Conservation (phyloP, 2,888 invertebrate genomes). For the Hyles lineata region DNA sequence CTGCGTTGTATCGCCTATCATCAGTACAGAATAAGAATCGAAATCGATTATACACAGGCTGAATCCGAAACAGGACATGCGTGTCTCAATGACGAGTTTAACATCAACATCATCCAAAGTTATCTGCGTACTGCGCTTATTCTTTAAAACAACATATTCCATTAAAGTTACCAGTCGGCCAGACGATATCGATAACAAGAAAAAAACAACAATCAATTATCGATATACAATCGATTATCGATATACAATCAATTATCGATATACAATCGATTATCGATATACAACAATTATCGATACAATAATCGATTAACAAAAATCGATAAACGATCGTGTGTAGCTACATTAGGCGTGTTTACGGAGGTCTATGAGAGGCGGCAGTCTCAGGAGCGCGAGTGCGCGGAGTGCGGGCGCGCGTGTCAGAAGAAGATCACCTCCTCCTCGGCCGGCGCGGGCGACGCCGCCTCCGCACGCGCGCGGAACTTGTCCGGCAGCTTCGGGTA, state of each 20-base stretch:
- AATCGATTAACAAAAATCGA: background rate
- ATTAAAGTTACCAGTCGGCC: background rate
- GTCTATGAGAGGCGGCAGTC: conserved; percentile 75
- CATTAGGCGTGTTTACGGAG: conserved; percentile 31
- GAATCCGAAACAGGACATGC: too few species aligned
- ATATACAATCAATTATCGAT: background rate
- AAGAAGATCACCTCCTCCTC: conserved; percentile 89
- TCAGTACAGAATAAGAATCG: background rate
- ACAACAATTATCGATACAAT: too few species aligned
- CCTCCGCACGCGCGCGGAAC: conserved; percentile 86
- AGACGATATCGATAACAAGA: background rate
- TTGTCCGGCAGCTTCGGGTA: conserved; percentile 90
- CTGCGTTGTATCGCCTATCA: background rate
- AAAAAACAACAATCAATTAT: conserved; percentile 14
- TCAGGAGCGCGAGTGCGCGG: conserved; percentile 67
- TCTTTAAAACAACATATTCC: too few species aligned
- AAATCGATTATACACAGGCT: too few species aligned
- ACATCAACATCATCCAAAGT: too few species aligned
- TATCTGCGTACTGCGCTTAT: too few species aligned
- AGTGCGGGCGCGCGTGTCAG: conserved; percentile 79
- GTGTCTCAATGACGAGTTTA: too few species aligned
- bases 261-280: conserved; percentile 7
- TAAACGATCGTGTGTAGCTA: background rate
- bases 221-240: background rate
- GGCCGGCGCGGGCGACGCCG: conserved; percentile 47